phyloP scores from a whole-genome alignment of 2,888 invertebrate genomes.

The Scaptodrosophila latifasciaeformis region DNA sequence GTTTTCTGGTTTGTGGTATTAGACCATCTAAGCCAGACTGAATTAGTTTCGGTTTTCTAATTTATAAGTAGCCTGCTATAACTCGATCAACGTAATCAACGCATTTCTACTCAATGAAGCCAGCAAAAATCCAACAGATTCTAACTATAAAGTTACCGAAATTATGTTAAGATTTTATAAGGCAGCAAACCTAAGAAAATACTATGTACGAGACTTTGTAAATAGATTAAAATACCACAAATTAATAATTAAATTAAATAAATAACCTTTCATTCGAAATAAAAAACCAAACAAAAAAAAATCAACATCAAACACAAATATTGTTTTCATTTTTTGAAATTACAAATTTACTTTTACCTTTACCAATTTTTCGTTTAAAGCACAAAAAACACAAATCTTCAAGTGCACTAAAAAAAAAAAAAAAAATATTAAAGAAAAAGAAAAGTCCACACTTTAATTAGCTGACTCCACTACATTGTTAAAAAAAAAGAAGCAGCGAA shows the following conservation, averaged over 20 bases:
- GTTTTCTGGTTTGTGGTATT: too few relatives aligned
- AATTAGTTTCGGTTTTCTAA: conserved; percentile 50
- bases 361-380: conserved; percentile 21
- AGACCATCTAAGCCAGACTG: neutral
- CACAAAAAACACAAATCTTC: conserved; percentile 12
- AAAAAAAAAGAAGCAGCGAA: conserved; percentile 17
- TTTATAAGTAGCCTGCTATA: conserved; percentile 58
- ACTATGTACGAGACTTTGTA: conserved; percentile 56
- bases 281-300: conserved; percentile 29
- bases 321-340: neutral
- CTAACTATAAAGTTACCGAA: conserved; percentile 16
- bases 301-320: conserved; percentile 1
- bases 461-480: conserved; percentile 7
- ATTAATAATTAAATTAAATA: conserved; percentile 45
- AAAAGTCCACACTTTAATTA: conserved; percentile 18
- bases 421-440: conserved; percentile 12
- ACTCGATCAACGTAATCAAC: conserved; percentile 52
- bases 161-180: conserved; percentile 66
- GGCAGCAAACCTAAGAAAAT: conserved; percentile 38
- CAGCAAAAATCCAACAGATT: conserved; percentile 13
- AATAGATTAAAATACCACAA: conserved; percentile 57
- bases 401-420: conserved; percentile 7
- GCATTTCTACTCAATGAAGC: conserved; percentile 48
- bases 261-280: conserved; percentile 54
- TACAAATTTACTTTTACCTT: conserved; percentile 25